Evolutionary conservation across 2,113 vertebrate species (phyloP).

Genomic region (Oreocharis arfaki): DNA sequence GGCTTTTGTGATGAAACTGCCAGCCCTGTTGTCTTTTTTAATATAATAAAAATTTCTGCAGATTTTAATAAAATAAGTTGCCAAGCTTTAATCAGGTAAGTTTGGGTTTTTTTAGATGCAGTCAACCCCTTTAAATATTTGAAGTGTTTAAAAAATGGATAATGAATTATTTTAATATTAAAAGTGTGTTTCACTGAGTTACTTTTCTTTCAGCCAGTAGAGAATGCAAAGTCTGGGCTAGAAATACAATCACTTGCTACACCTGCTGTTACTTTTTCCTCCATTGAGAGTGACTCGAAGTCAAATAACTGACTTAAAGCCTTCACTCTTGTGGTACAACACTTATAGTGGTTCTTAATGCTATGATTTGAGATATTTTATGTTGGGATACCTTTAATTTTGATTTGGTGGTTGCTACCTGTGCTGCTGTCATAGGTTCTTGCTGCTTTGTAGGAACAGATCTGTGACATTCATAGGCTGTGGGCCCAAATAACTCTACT

Average conservation of each 20-base stretch:
- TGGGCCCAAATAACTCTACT: background rate
- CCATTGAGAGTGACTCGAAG: background rate
- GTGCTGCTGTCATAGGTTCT: background rate
- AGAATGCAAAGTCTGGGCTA: background rate
- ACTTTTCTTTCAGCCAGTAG: background rate
- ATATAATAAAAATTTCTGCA: background rate
- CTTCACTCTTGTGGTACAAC: background rate
- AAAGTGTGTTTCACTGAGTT: background rate
- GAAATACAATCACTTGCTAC: background rate
- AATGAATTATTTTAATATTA: background rate
- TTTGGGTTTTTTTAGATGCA: background rate
- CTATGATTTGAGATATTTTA: background rate
- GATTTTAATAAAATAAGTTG: background rate
- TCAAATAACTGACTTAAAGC: background rate
- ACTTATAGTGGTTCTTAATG: background rate
- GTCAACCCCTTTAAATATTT: background rate
- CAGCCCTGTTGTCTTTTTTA: background rate
- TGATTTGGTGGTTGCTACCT: background rate
- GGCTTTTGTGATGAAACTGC: background rate
- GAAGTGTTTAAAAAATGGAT: background rate
- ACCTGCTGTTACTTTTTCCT: background rate
- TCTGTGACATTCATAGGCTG: background rate
- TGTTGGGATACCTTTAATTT: background rate
- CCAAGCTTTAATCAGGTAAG: background rate
- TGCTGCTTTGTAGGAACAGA: background rate